phyloP scores from a whole-genome alignment of 2,888 invertebrate genomes.

The Rhodophaea formosa region DNA sequence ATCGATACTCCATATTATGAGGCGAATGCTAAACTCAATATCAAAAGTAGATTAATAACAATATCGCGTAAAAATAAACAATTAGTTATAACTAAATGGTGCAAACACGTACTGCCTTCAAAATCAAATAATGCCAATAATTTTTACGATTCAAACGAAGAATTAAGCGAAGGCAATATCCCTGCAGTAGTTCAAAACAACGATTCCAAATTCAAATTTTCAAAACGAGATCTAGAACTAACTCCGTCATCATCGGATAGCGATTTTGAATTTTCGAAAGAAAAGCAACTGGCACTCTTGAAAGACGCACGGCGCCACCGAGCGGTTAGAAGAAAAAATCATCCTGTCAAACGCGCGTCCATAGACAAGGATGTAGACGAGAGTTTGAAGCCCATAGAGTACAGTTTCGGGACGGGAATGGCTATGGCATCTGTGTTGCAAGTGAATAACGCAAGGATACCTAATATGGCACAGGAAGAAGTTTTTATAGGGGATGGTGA shows the following conservation, averaged over 20 bases:
- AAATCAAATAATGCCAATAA: conserved; percentile 20
- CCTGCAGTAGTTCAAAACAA: conserved; percentile 19
- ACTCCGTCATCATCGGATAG: conserved; percentile 58
- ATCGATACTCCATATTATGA: conserved; percentile 42
- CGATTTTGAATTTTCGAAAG: conserved; percentile 51
- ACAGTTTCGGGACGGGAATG: conserved; percentile 72
- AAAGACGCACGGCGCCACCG: conserved; percentile 61
- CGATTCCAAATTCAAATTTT: conserved; percentile 47
- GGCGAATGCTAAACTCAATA: conserved; percentile 46
- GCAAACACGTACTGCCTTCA: conserved; percentile 33
- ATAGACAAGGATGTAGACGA: conserved; percentile 60
- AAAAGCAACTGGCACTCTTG: conserved; percentile 45
- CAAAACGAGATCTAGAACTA: conserved; percentile 61
- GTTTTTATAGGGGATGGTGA: conserved; percentile 73
- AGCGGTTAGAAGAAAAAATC: conserved; percentile 57
- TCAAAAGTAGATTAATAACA: conserved; percentile 48
- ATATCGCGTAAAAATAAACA: conserved; percentile 33
- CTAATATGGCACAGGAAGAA: conserved; percentile 57
- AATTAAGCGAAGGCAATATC: conserved; percentile 22
- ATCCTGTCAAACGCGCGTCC: conserved; percentile 40
- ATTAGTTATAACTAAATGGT: conserved; percentile 48
- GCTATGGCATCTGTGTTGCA: conserved; percentile 74
- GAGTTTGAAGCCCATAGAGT: conserved; percentile 68
- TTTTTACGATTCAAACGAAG: conserved; percentile 41
- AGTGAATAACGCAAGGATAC: conserved; percentile 45